Evolutionary conservation across 2,113 vertebrate genomes (phyloP).

Genomic region (Ochotona curzoniae): DNA sequence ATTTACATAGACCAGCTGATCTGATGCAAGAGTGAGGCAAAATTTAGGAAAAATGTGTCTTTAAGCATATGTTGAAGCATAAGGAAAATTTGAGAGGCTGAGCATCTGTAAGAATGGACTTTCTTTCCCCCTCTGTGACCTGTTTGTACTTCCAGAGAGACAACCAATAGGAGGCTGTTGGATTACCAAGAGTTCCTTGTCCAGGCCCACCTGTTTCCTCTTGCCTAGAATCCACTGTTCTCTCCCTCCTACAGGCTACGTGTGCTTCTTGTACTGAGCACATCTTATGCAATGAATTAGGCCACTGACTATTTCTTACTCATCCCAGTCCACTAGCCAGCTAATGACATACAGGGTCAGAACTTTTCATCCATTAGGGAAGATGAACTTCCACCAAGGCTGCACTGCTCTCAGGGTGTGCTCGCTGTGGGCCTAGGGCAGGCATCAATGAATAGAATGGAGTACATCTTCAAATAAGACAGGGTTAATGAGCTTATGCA

Average conservation of each 20-base stretch:
- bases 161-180: neutral
- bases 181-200: neutral
- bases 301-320: neutral
- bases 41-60: conserved; percentile 15
- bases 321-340: neutral
- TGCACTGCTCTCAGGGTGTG: neutral
- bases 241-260: neutral
- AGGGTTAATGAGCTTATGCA: neutral
- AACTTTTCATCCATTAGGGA: neutral
- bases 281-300: neutral
- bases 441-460: neutral
- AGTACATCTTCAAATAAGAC: neutral
- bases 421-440: neutral
- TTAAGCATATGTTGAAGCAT: neutral
- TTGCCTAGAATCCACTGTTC: neutral
- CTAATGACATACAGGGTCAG: neutral
- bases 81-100: neutral
- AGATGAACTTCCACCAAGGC: neutral
- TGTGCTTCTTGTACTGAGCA: neutral
- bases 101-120: neutral
- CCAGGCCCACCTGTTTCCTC: neutral
- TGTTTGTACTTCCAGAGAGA: neutral
- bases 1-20: neutral
- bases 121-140: neutral
- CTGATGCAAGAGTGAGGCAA: conserved; percentile 27